A percentile compares a stretch with the other conserved stretches of the same genome.
These are phyloP conservation scores for Pseudolaguvia tuberculata DNA, from an alignment of 2,113 vertebrate species.

Conservation along the genomic window DNA sequence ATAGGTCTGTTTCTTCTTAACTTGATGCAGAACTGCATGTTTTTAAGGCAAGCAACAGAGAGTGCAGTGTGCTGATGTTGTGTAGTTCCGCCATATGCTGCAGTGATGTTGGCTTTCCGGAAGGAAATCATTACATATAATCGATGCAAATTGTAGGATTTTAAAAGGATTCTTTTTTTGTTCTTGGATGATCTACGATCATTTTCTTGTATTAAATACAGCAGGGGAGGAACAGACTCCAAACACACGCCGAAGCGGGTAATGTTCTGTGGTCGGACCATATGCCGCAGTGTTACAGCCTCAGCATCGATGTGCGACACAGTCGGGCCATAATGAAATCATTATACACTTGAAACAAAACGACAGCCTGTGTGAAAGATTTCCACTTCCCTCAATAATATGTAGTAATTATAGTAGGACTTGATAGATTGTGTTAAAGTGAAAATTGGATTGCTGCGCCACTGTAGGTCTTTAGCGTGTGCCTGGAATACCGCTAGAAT, in stretches of 20 bases:
- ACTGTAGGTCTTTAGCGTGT: background rate
- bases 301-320: background rate
- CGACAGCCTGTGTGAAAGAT: background rate
- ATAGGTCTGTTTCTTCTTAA: constrained; percentile 44
- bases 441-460: background rate
- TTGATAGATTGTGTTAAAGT: background rate
- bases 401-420: constrained; percentile 9
- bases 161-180: background rate
- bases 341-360: constrained; percentile 24
- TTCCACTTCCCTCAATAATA: background rate
- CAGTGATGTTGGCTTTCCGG: constrained; percentile 63
- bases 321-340: constrained; percentile 31
- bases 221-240: constrained; percentile 29
- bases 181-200: constrained; percentile 1
- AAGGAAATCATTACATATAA: constrained; percentile 57
- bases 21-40: constrained; percentile 38
- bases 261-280: constrained; percentile 32
- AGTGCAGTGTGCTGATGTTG: constrained; percentile 72
- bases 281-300: constrained; percentile 22
- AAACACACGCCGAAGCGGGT: constrained; percentile 28
- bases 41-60: constrained; percentile 62
- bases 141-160: constrained; percentile 55
- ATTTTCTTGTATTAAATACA: constrained; percentile 26
- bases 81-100: constrained; percentile 74
- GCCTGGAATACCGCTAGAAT: background rate